Percentiles rank a stretch among this genome's conserved stretches.
Conservation (phyloP, 2,797 vertebrate genomes). For the Phalanger gymnotis region DNA sequence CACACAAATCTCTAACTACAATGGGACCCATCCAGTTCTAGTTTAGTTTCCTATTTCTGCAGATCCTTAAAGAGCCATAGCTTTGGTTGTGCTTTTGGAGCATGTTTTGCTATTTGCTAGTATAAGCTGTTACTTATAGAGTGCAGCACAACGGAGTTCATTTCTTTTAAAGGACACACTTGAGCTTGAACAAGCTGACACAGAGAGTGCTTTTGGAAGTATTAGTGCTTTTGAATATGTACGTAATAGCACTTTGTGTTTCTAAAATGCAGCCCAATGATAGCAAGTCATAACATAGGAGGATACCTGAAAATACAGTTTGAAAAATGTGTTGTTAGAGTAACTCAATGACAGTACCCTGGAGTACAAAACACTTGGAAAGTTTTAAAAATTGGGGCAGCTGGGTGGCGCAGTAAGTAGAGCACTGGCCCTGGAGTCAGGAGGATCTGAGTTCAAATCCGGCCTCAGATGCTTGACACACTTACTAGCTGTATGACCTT, state of each 20-base stretch:
- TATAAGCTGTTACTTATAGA: neutral
- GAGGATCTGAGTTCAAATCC: no score
- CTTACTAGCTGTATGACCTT: no score
- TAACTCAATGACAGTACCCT: neutral
- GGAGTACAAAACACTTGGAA: conserved; percentile 15
- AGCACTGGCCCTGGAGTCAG: no score
- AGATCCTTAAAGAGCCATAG: no score
- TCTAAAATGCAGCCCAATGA: neutral
- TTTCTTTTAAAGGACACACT: neutral
- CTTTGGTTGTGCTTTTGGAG: neutral
- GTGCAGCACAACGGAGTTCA: neutral
- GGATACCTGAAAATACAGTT: neutral
- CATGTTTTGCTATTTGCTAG: neutral
- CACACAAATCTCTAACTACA: neutral
- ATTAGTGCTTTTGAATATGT: neutral
- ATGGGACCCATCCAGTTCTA: neutral
- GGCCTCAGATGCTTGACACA: no score
- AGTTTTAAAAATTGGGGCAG: conserved; percentile 68
- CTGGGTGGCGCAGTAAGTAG: no score
- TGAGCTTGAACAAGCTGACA: neutral
- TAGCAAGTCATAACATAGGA: neutral
- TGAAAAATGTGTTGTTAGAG: neutral
- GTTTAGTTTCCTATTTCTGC: neutral
- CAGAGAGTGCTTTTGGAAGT: neutral
- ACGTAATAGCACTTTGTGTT: neutral